Percentiles rank a stretch among this genome's conserved stretches.
Evolutionary conservation across 2,797 vertebrate genomes (phyloP).

Genomic region (Chiloscyllium punctatum): DNA sequence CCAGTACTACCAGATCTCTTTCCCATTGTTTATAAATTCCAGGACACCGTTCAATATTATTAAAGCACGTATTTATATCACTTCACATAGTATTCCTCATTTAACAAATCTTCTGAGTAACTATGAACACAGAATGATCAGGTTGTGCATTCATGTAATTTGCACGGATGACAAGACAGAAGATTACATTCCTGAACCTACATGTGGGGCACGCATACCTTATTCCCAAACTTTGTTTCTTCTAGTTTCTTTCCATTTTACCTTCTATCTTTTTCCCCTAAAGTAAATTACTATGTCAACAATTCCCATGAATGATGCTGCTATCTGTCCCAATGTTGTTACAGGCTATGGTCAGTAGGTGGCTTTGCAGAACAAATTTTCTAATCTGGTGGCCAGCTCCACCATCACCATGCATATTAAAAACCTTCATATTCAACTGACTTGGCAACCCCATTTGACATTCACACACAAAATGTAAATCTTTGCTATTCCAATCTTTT

Average conservation of each 20-base stretch:
- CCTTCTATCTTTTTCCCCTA: background rate
- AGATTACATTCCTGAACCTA: background rate
- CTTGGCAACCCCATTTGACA: background rate
- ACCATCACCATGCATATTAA: background rate
- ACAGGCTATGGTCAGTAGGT: too few relatives aligned
- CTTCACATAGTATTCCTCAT: background rate
- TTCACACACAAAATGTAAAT: background rate
- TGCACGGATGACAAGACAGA: background rate
- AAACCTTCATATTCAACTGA: background rate
- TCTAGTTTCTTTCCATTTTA: background rate
- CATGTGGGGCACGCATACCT: too few relatives aligned
- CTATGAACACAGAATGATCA: background rate
- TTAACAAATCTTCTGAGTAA: background rate
- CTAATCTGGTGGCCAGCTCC: background rate
- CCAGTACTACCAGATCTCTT: background rate
- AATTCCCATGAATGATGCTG: background rate
- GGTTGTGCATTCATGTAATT: background rate
- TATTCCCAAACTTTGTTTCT: background rate
- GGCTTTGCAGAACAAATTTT: background rate
- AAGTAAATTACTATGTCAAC: background rate
- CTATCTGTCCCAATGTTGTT: background rate
- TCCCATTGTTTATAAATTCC: background rate
- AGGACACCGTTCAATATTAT: background rate
- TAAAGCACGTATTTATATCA: background rate
- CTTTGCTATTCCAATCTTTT: background rate